Base-by-base conservation (phyloP, 2,888 invertebrate species). In the Drosophila diplacantha region DNA sequence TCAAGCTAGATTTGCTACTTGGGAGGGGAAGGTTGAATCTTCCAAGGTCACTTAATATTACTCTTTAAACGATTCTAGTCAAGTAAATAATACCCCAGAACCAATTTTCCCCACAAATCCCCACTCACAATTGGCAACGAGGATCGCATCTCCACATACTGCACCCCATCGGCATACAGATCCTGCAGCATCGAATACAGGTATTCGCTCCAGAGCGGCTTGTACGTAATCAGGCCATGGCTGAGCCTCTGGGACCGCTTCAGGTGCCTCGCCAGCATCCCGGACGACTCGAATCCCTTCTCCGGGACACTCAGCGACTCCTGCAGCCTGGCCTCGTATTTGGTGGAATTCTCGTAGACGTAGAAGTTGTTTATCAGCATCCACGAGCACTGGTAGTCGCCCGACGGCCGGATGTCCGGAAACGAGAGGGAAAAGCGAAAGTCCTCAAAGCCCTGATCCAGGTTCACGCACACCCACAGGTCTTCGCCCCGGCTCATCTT, bases 61-160 rank as follows among this genome's bases (percentile, higher is more conserved):
- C 11, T 4, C 29, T 26, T 26, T 9, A 8, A 26, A 26, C 8
- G 26, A 26, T 26, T 0, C 26, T 11, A 11, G 29, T 9, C 29
- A 9, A 9, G 3, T 29, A 11, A 29, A 11, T 11, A 29, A 29
- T 4, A 29, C 11, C 29, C 29, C 29, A 29, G 3, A 26, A 26
- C 26, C 9, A 7, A 3, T 7, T 26, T 2, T 8, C 26, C 26
- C 26, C 1, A 3, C 9, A 4, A 29, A 9, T 11, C 5, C n/a
- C 24, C 38, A 65, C 79, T 80, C 63, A 87, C 87, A 66, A 74
- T 71, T 0, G 92, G 91, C 32, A 94, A 84, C 2, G 91, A 86
- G 24, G 92, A 90, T 47, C 94, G 89, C 0, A 94, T 85, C 87
- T 94, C 94, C 1, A 93, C 82, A 69, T 93, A 94, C 85, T 91